phyloP scores from a whole-genome alignment of 1,140 invertebrate genomes.

The Zaprionus tsacasi region DNA sequence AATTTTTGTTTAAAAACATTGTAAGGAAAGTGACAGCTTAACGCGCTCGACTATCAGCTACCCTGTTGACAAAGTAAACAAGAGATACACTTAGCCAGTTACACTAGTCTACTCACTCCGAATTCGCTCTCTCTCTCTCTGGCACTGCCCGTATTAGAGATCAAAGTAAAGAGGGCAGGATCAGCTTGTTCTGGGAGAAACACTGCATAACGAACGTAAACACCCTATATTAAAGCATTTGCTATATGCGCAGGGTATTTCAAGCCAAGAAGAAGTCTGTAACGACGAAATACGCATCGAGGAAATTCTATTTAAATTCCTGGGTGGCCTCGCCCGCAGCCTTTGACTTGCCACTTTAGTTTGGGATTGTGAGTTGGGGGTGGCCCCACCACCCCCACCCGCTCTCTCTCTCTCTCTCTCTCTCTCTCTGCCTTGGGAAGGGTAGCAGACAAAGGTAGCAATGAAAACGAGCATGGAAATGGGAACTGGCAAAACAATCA shows the following conservation, averaged over 20 bases:
- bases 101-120: no score
- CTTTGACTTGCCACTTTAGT: slow-evolving; percentile 63
- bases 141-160: no score
- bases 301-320: slow-evolving; percentile 65
- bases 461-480: slow-evolving; percentile 5
- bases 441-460: neutral
- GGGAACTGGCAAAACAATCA: slow-evolving; percentile 43
- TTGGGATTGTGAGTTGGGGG: neutral
- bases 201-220: neutral
- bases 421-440: no score
- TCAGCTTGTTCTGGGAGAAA: neutral
- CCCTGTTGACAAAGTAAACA: neutral
- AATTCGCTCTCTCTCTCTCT: no score
- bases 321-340: slow-evolving; percentile 32
- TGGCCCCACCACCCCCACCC: no score
- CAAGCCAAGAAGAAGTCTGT: neutral
- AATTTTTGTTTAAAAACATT: slow-evolving; percentile 43
- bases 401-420: no score
- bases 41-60: neutral
- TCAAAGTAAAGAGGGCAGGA: no score
- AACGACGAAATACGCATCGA: slow-evolving; percentile 18
- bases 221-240: neutral
- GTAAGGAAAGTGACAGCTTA: neutral
- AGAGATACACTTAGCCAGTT: no score
- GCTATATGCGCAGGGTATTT: neutral